A percentile compares a stretch with the other conserved stretches of the same genome.
These are phyloP conservation scores for Drosophila simulans DNA, from an alignment of 1,140 invertebrate genomes.

Conservation along the genomic window DNA sequence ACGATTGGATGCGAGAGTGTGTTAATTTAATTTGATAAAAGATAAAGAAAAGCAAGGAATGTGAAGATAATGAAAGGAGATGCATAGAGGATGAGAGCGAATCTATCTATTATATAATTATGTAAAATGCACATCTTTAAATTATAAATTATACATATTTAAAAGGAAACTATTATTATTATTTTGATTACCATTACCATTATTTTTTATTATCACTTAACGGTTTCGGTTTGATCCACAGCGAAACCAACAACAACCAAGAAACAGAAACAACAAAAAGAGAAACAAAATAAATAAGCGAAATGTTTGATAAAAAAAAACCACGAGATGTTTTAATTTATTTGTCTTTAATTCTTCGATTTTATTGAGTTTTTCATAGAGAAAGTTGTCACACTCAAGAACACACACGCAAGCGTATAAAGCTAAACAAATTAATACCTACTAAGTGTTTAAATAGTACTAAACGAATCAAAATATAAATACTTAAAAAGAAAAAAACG, in stretches of 20 bases:
- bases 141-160: constrained; percentile 45
- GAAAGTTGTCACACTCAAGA: constrained; percentile 19
- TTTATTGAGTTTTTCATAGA: constrained; percentile 12
- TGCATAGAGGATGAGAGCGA: constrained; percentile 33
- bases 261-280: constrained; percentile 43
- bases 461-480: constrained; percentile 58
- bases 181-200: constrained; percentile 42
- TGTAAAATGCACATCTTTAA: constrained; percentile 50
- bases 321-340: constrained; percentile 20
- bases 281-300: constrained; percentile 64
- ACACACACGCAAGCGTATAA: constrained; percentile 37
- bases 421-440: constrained; percentile 60
- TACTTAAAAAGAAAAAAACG: constrained; percentile 36
- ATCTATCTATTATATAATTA: constrained; percentile 47
- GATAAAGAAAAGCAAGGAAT: constrained; percentile 7
- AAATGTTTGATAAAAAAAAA: constrained; percentile 66
- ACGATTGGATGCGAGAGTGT: constrained; percentile 33
- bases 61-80: neutral
- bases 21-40: constrained; percentile 53
- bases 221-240: constrained; percentile 39
- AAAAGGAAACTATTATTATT: constrained; percentile 41
- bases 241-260: constrained; percentile 36
- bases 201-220: constrained; percentile 49
- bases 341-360: constrained; percentile 21
- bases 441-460: constrained; percentile 78